These are phyloP conservation scores for Solea senegalensis DNA, from an alignment of 2,113 vertebrate genomes.

Conservation along the genomic window DNA sequence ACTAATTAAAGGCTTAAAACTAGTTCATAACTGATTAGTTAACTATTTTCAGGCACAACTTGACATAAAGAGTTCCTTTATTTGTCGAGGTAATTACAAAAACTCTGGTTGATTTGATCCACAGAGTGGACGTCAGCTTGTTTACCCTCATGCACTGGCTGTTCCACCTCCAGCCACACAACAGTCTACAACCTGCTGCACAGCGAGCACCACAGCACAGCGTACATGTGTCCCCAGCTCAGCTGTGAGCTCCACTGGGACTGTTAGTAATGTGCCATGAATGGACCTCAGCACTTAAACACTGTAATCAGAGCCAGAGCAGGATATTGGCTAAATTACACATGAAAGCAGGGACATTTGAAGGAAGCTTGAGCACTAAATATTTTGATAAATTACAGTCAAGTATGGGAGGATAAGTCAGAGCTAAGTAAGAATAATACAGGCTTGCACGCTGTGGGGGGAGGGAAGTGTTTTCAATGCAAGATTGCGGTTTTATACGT, in stretches of 20 bases:
- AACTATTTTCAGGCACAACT: no score
- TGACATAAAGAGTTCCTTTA: neutral
- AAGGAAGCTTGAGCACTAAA: constrained; percentile 75
- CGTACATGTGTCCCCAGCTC: constrained; percentile 41
- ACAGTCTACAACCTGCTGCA: constrained; percentile 32
- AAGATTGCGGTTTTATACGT: constrained; percentile 11
- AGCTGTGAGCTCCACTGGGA: constrained; percentile 69
- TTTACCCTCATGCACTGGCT: constrained; percentile 14
- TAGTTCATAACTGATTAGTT: neutral
- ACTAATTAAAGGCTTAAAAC: neutral
- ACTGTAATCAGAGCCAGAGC: constrained; percentile 78
- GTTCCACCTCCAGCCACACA: constrained; percentile 7
- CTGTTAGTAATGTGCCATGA: constrained; percentile 66
- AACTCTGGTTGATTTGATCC: neutral
- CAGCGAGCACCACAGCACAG: constrained; percentile 6
- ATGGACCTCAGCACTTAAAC: constrained; percentile 67
- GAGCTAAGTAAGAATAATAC: constrained; percentile 69
- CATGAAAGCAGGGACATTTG: constrained; percentile 78
- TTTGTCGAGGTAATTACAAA: neutral
- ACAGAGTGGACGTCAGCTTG: neutral
- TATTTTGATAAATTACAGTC: constrained; percentile 80
- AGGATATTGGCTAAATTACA: constrained; percentile 83
- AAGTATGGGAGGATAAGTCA: constrained; percentile 72
- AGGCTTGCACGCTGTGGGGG: constrained; percentile 59
- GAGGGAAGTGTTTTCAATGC: constrained; percentile 30